Evolutionary conservation across 2,888 invertebrate species (phyloP).

Genomic region (Unio pictorum): DNA sequence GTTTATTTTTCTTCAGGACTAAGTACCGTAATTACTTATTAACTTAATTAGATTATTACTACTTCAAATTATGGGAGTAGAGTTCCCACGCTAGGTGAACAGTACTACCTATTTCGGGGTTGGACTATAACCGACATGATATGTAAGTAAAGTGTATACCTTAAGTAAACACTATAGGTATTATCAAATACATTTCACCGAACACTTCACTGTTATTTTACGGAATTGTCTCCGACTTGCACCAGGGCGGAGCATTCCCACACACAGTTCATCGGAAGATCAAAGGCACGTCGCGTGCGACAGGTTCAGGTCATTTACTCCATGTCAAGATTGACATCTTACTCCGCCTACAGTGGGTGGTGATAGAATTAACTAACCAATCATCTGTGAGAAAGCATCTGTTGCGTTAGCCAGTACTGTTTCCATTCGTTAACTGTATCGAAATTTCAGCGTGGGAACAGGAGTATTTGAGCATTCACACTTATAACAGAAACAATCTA

Average conservation of each 20-base stretch:
- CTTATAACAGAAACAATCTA: constrained; percentile 48
- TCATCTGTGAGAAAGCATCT: constrained; percentile 21
- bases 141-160: constrained; percentile 24
- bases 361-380: constrained; percentile 10
- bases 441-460: constrained; percentile 64
- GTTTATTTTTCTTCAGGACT: too few species aligned
- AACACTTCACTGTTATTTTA: constrained; percentile 29
- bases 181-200: constrained; percentile 30
- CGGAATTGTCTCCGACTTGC: constrained; percentile 19
- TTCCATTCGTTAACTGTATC: constrained; percentile 50
- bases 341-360: constrained; percentile 10
- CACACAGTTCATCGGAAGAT: constrained; percentile 15
- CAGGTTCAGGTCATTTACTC: constrained; percentile 29
- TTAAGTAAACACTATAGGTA: constrained; percentile 34
- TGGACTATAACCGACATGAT: constrained; percentile 20
- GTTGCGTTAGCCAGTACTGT: constrained; percentile 21
- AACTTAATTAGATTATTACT: too few species aligned
- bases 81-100: constrained; percentile 28
- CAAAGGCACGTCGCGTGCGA: constrained; percentile 36
- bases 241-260: constrained; percentile 35
- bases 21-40: too few species aligned
- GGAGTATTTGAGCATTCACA: constrained; percentile 59
- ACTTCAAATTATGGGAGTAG: neutral
- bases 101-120: constrained; percentile 18
- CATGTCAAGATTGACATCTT: constrained; percentile 18